phyloP scores from a whole-genome alignment of 2,113 vertebrate genomes.

The Morone chrysops region DNA sequence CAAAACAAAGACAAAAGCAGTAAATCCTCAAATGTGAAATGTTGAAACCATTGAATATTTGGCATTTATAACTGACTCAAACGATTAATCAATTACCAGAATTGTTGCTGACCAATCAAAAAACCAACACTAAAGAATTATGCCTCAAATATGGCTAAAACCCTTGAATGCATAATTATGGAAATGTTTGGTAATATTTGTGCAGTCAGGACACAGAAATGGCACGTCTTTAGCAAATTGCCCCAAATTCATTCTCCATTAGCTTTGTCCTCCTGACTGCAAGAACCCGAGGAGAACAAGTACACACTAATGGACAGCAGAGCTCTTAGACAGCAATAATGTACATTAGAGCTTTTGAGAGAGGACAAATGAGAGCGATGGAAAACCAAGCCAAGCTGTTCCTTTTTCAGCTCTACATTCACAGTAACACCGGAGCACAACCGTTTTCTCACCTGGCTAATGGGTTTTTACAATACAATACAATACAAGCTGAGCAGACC shows the following conservation, averaged over 20 bases:
- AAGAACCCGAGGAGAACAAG: conserved; percentile 21
- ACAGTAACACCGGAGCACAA: conserved; percentile 3
- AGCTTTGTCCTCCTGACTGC: conserved; percentile 24
- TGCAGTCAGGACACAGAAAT: neutral
- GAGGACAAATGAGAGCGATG: conserved; percentile 37
- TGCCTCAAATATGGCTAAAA: neutral
- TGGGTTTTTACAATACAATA: conserved; percentile 44
- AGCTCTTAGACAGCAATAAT: conserved; percentile 48
- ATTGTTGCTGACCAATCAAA: neutral
- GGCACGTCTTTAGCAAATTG: neutral
- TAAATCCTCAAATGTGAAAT: no score
- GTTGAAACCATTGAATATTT: neutral
- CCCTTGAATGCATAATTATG: neutral
- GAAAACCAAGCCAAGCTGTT: conserved; percentile 24
- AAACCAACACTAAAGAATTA: neutral
- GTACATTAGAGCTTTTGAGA: conserved; percentile 34
- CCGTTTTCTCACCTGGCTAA: conserved; percentile 45
- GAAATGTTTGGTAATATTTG: conserved; percentile 12
- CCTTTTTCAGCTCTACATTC: conserved; percentile 43
- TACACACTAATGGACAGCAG: conserved; percentile 49
- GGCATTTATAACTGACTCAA: neutral
- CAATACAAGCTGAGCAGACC: conserved; percentile 6
- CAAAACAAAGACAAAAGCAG: no score
- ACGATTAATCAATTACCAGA: neutral
- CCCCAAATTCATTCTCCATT: conserved; percentile 37